Base-by-base conservation (phyloP, 2,113 vertebrate genomes). In the Corythoichthys intestinalis region DNA sequence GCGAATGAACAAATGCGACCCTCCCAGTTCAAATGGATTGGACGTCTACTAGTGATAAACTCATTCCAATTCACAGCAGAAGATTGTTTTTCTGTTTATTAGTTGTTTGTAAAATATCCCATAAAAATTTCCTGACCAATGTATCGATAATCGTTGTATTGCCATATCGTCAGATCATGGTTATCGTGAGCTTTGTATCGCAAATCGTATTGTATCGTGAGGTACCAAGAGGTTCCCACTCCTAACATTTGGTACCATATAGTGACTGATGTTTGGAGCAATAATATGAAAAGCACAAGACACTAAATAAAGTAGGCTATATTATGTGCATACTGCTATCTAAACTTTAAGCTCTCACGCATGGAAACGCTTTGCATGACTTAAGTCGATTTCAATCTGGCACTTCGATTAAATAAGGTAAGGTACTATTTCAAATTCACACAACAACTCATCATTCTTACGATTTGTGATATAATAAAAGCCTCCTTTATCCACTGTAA, bases 401-500 rank as follows among this genome's bases (percentile, higher is more conserved):
- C 52, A 54, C 10, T 35, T 34, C 2, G 28, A 34, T 57, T 34
- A 34, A 10, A 3, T 56, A 11, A 54, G 20, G 17, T 34, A n/a
- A 34, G 34, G 28, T 57, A 7, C 10, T 4, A 20, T 57, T 57
- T 35, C 12, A 57, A 57, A 57, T 35, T 57, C 54, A 56, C 20
- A 34, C 53, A 28, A 28, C 54, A 56, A 10, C 41, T 12, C 4
- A 56, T 56, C 20, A 20, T 15, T 56, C 53, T 53, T 20, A 28
- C 6, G 50, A n/a, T 12, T 34, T 13, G 28, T 11, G 28, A 13
- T 35, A 4, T 0, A 35, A 35, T 35, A 4, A 57, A 35, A 12
- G 14, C 37, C 13, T 12, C 13, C 2, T 14, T 38, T 57, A 37
- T 41, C 54, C n/a, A 71, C 59, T 70, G 9, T 66, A 76, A 80